Conservation (phyloP, 2,113 vertebrate species). For the Oncorhynchus keta region DNA sequence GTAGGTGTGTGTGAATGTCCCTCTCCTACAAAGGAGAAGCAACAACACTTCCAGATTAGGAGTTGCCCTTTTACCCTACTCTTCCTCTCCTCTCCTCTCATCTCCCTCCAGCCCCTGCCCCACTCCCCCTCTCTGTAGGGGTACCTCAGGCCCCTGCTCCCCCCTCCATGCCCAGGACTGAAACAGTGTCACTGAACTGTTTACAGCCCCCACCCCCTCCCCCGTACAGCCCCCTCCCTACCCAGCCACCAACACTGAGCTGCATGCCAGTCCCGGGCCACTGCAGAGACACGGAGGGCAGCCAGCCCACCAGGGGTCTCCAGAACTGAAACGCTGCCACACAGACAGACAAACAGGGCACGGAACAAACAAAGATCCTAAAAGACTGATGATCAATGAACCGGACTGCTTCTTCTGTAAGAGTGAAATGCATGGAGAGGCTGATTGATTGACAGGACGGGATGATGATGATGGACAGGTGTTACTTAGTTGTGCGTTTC, state of each 20-base stretch:
- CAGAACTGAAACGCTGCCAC: slow-evolving; percentile 29
- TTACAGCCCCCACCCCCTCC: slow-evolving; percentile 56
- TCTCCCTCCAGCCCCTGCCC: slow-evolving; percentile 16
- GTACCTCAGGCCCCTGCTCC: slow-evolving; percentile 5
- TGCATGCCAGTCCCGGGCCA: slow-evolving; percentile 12
- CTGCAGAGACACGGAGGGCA: neutral
- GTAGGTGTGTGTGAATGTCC: slow-evolving; percentile 29
- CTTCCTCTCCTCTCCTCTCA: slow-evolving; percentile 14
- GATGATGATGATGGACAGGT: slow-evolving; percentile 39
- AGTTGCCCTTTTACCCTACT: neutral
- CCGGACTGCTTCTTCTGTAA: slow-evolving; percentile 38
- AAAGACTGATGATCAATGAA: slow-evolving; percentile 20
- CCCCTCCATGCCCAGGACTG: slow-evolving; percentile 11
- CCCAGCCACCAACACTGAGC: neutral
- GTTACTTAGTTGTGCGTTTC: slow-evolving; percentile 44
- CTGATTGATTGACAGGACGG: slow-evolving; percentile 55
- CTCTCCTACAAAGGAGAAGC: slow-evolving; percentile 4
- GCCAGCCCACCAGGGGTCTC: slow-evolving; percentile 31
- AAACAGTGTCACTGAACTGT: slow-evolving; percentile 47
- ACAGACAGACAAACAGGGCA: slow-evolving; percentile 28
- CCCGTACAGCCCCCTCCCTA: neutral
- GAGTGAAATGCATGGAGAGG: slow-evolving; percentile 52
- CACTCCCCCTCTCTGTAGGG: slow-evolving; percentile 11
- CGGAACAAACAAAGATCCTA: slow-evolving; percentile 13
- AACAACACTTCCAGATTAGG: neutral